These are phyloP conservation scores for Campoletis sonorensis DNA, from an alignment of 1,140 invertebrate genomes.

Conservation along the genomic window DNA sequence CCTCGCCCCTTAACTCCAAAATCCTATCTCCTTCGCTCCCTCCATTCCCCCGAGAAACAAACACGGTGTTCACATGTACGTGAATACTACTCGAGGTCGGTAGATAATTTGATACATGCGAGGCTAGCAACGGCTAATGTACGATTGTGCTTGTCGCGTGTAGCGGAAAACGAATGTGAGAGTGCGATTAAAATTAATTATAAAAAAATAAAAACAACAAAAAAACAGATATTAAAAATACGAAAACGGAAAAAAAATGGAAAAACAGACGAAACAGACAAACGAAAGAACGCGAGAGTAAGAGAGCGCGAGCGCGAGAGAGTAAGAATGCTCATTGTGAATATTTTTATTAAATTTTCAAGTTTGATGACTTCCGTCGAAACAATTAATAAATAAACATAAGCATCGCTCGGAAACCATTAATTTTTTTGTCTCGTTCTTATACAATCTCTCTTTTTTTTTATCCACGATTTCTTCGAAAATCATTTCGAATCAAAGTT, in stretches of 20 bases:
- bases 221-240: conserved; percentile 27
- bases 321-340: conserved; percentile 76
- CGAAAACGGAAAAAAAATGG: conserved; percentile 21
- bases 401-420: conserved; percentile 65
- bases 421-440: conserved; percentile 16
- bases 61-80: conserved; percentile 54
- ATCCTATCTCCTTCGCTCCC: conserved; percentile 61
- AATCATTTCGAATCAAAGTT: too few species aligned
- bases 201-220: conserved; percentile 42
- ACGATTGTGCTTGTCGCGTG: conserved; percentile 40
- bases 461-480: too few species aligned
- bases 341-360: conserved; percentile 79
- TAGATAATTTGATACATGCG: conserved; percentile 53
- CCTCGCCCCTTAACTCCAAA: conserved; percentile 40
- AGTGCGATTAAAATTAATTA: conserved; percentile 22
- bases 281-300: conserved; percentile 59
- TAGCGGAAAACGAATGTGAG: conserved; percentile 39
- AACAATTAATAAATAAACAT: conserved; percentile 77
- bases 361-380: conserved; percentile 77
- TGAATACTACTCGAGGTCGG: conserved; percentile 39
- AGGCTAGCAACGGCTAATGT: conserved; percentile 56
- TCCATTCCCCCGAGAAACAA: conserved; percentile 51
- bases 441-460: neutral
- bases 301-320: conserved; percentile 63
- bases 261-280: conserved; percentile 17